Evolutionary conservation across 1,140 invertebrate species (phyloP), one percentile per base, ranked within the genome.

Genomic region (Drosophila pallidifrons): DNA sequence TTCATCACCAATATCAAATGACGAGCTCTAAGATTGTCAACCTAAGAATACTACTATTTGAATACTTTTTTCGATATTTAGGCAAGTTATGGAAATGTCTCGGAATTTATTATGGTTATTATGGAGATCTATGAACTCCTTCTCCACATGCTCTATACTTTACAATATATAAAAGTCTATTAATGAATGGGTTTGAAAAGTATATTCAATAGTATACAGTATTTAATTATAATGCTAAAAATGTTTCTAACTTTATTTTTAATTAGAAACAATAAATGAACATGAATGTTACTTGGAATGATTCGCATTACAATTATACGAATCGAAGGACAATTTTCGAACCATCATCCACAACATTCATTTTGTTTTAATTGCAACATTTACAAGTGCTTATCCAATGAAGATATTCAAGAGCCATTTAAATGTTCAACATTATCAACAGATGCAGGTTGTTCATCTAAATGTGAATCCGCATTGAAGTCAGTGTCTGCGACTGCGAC

Each of bases 361-460:
- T 47, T 47, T 47, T 2, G 15, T 47, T 47, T 47, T 20, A 47
- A 47, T 8, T 20, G 41, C 41, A 11, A 20, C 20, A 25, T 49
- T 49, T 3, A 25, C 20, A 15, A 15, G 51, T 52, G 3, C 30
- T 32, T 52, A 13, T n/a, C n/a, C 28, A 54, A 54, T 54, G 51
- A 54, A 54, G 51, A 15, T 35, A 54, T 54, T 54, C 13, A 30
- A 52, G 51, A 13, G 25, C 28, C 51, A 52, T 52, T 52, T 52
- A 3, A 11, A 52, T 52, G n/a, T 25, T 13, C 13, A 52, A 28
- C 51, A 30, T 32, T 32, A 52, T 52, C 25, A 52, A n/a, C 49
- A 10, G 41, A 13, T 43, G 41, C 41, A 43, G 41, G 20, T 49
- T 49, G 47, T 8, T 16, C 15, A 47, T 47, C 10, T 47, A 47